Conservation (phyloP, 2,113 vertebrate species). For the Manacus vitellinus region DNA sequence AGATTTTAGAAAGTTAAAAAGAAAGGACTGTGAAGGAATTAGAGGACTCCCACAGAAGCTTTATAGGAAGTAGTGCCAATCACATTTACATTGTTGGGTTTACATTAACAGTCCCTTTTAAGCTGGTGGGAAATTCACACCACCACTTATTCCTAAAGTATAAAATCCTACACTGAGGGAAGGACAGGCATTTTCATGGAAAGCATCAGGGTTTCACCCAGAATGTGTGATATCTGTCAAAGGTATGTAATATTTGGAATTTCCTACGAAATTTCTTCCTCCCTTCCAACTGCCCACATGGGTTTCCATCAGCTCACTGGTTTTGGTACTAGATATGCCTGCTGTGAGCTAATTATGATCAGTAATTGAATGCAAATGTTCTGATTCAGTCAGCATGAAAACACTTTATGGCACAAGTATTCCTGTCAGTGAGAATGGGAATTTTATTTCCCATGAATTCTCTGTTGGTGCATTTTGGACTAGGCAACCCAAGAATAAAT, state of each 20-base stretch:
- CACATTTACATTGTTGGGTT: not conserved
- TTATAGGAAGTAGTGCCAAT: not conserved
- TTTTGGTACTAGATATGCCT: not conserved
- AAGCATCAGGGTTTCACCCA: not conserved
- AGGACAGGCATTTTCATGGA: not conserved
- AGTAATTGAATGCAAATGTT: not conserved
- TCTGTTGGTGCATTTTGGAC: not conserved
- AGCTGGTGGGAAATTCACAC: not conserved
- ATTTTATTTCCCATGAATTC: not conserved
- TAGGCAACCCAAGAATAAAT: not conserved
- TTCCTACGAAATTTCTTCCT: not conserved
- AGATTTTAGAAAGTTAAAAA: not conserved
- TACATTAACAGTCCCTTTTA: not conserved
- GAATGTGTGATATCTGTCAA: not conserved
- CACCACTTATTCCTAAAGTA: not conserved
- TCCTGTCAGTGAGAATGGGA: not conserved
- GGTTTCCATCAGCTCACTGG: not conserved
- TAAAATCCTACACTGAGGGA: not conserved
- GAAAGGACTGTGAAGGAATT: not conserved
- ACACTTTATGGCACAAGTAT: not conserved
- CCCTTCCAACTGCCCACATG: not conserved
- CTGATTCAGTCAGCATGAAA: not conserved
- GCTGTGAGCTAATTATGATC: not conserved
- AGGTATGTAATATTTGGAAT: not conserved
- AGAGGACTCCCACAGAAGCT: not conserved